Percentiles rank a stretch among this genome's conserved stretches.
Evolutionary conservation across 2,113 vertebrate genomes (phyloP).

Genomic region (Elaphurus davidianus): DNA sequence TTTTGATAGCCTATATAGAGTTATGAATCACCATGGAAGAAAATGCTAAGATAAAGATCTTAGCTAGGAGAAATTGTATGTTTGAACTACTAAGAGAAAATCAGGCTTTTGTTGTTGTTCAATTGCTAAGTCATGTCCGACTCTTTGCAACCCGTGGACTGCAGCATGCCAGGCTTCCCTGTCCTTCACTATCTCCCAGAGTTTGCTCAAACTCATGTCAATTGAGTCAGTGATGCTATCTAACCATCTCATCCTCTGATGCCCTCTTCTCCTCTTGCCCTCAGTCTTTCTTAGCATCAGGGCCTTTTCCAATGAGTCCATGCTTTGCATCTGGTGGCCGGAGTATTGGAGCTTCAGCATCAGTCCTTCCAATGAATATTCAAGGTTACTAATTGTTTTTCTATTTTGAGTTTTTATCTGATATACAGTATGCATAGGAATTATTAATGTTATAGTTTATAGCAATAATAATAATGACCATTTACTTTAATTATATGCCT

Average conservation of each 20-base stretch:
- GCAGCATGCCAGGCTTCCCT: background rate
- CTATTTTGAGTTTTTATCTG: background rate
- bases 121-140: background rate
- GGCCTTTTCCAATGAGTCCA: background rate
- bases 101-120: background rate
- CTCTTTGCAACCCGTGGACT: background rate
- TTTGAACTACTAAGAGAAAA: background rate
- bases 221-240: background rate
- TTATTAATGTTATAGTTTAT: background rate
- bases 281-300: background rate
- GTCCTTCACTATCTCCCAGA: background rate
- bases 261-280: background rate
- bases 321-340: background rate
- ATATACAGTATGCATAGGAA: background rate
- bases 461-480: background rate
- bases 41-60: background rate
- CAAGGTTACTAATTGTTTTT: background rate
- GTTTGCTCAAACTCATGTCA: background rate
- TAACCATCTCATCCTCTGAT: background rate
- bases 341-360: background rate
- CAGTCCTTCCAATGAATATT: background rate
- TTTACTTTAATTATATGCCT: background rate
- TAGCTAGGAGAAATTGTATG: background rate
- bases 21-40: background rate
- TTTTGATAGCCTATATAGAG: background rate